Evolutionary conservation across 2,888 invertebrate species (phyloP).

Genomic region (Eupithecia exiguata): DNA sequence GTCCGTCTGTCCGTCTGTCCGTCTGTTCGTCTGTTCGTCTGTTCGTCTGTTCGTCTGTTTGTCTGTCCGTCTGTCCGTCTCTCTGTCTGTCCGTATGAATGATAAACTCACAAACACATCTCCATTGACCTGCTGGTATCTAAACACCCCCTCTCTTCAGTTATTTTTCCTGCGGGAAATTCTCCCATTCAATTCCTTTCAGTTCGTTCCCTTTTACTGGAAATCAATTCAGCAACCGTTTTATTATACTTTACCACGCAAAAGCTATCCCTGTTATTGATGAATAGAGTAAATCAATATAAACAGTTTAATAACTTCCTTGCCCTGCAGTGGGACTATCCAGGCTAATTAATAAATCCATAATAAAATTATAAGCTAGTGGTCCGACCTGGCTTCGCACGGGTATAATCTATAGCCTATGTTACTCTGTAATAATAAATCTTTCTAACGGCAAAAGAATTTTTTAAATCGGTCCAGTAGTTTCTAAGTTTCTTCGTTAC

Average conservation of each 20-base stretch:
- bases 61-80: too few species aligned
- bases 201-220: constrained; percentile 4
- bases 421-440: too few species aligned
- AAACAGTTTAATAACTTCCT: not conserved
- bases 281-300: not conserved
- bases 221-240: constrained; percentile 10
- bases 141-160: not conserved
- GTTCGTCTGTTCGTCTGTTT: too few species aligned
- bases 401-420: too few species aligned
- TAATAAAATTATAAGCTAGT: too few species aligned
- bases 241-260: constrained; percentile 2
- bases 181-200: constrained; percentile 3
- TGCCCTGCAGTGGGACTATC: not conserved
- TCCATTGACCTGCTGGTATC: not conserved
- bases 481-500: too few species aligned
- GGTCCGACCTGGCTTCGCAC: too few species aligned
- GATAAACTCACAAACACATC: not conserved
- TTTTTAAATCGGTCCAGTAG: too few species aligned
- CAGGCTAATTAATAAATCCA: not conserved
- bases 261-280: not conserved
- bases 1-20: too few species aligned
- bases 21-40: too few species aligned
- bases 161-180: not conserved
- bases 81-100: too few species aligned
- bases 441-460: too few species aligned